Base-by-base conservation (phyloP, 2,888 invertebrate genomes). In the Perithous albicinctus region DNA sequence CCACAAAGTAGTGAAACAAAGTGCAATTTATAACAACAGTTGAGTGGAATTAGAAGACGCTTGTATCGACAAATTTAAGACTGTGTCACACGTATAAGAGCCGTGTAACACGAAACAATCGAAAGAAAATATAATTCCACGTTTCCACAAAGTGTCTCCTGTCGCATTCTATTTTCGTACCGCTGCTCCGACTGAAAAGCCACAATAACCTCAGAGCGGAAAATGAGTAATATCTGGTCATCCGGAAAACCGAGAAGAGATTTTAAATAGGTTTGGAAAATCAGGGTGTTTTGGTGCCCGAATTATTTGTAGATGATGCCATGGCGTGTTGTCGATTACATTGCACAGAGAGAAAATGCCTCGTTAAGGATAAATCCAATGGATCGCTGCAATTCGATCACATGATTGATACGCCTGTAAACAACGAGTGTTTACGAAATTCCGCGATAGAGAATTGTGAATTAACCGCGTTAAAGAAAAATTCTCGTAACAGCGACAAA, bases 131-230 rank as follows among this genome's bases (percentile, higher is more conserved):
- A n/a, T n/a, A n/a, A n/a, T n/a, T n/a, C n/a, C 51, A 20, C 63
- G 70, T 76, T n/a, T 76, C 67, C 64, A 59, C 32, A 59, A 70
- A 82, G 84, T 86, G 80, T 87, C 85, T n/a, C n/a, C n/a, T 85
- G 84, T 85, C 79, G 77, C 81, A 84, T 85, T 87, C 86, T 87
- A 87, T 87, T 87, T 87, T 87, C 83, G 87, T 87, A 85, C n/a
- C 87, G 83, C 85, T 85, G 64, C 82, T 82, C 41, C 70, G 77
- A 76, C 69, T 76, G 75, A 81, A 74, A 79, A 81, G 85, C 78
- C 81, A 85, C 83, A 80, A 79, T 76, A 84, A 75, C 75, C 82
- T 83, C 76, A 59, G 32, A 59, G 66, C 77, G 69, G 56, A 77
- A 78, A 76, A 80, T 80, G 82, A 78, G 64, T 78, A 51, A 80